These are phyloP conservation scores for Ceratoteleas bidentatus DNA, from an alignment of 1,140 invertebrate genomes.

Conservation along the genomic window DNA sequence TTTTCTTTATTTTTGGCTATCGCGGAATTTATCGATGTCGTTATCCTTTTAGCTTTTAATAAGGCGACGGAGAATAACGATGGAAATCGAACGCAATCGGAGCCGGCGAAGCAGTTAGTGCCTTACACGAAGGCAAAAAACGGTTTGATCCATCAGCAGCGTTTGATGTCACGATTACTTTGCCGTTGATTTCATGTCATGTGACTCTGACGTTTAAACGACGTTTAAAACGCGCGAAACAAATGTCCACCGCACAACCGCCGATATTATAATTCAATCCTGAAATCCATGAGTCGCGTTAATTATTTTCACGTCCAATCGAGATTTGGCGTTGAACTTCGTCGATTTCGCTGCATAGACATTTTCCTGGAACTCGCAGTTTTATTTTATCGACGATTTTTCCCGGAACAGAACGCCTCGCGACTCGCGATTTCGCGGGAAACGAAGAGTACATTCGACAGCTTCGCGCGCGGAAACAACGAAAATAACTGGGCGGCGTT, in stretches of 20 bases:
- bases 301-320: constrained; percentile 39
- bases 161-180: constrained; percentile 55
- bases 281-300: constrained; percentile 24
- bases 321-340: constrained; percentile 27
- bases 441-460: no score
- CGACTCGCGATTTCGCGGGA: no score
- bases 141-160: constrained; percentile 32
- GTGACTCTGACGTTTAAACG: constrained; percentile 53
- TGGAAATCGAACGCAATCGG: constrained; percentile 44
- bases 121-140: constrained; percentile 34
- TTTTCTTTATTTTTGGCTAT: no score
- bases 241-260: constrained; percentile 40
- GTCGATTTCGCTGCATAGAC: constrained; percentile 6
- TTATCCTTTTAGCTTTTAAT: constrained; percentile 45
- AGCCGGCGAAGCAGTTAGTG: constrained; percentile 37
- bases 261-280: constrained; percentile 30
- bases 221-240: constrained; percentile 49
- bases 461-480: no score
- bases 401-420: no score
- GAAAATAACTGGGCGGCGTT: no score
- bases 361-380: constrained; percentile 8
- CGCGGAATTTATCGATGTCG: constrained; percentile 35
- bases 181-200: constrained; percentile 44
- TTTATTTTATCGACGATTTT: not conserved
- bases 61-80: constrained; percentile 35